Percentiles rank a stretch among this genome's conserved stretches.
Evolutionary conservation across 2,888 invertebrate species (phyloP).

Genomic region (Synergus itoensis): DNA sequence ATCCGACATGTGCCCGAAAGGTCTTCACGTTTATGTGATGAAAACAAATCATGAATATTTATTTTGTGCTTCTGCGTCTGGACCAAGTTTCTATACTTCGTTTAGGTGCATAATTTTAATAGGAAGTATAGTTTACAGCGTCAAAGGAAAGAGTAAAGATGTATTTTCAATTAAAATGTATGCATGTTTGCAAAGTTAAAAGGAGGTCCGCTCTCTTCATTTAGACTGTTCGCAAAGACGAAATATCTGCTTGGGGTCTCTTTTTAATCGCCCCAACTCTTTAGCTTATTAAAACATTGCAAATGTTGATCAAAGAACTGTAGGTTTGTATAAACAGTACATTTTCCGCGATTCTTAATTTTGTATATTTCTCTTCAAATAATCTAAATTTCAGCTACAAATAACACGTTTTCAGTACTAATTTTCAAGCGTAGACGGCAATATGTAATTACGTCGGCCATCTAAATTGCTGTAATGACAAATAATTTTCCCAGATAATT

Average conservation of each 20-base stretch:
- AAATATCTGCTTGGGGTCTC: not conserved
- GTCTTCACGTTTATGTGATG: not conserved
- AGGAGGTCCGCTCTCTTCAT: not conserved
- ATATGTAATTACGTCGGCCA: not conserved
- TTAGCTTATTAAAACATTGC: not conserved
- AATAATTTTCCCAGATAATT: not conserved
- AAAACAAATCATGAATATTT: constrained; percentile 22
- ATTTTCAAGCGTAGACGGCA: not conserved
- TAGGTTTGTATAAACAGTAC: not conserved
- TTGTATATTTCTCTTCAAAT: not conserved
- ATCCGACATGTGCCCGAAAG: not conserved
- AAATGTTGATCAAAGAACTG: not conserved
- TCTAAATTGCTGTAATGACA: not conserved
- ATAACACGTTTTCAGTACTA: not conserved
- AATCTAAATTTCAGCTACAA: not conserved
- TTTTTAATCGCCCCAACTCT: not conserved
- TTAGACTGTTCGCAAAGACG: not conserved
- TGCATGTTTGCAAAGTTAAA: not conserved
- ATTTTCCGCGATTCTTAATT: not conserved
- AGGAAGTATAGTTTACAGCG: not conserved
- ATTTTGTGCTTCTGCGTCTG: not conserved
- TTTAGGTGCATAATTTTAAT: not conserved
- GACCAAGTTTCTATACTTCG: not conserved
- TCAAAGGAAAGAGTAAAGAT: not conserved
- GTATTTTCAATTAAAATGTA: not conserved